A percentile compares a stretch with the other conserved stretches of the same genome.
These are phyloP conservation scores for Drosophila pegasa DNA, from an alignment of 2,888 invertebrate genomes.

Conservation along the genomic window DNA sequence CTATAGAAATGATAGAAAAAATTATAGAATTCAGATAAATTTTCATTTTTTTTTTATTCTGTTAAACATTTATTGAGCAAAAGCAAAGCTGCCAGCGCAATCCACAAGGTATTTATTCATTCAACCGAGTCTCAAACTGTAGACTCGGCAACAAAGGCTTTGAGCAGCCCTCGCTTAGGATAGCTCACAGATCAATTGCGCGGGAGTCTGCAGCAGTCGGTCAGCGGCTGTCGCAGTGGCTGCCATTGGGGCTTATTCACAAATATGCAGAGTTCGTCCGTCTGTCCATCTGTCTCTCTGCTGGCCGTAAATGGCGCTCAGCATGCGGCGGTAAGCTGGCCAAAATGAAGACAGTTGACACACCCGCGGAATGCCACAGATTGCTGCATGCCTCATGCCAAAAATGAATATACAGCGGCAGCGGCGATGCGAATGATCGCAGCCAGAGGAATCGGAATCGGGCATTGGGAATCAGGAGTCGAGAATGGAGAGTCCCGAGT, in stretches of 20 bases:
- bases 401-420: conserved; percentile 15
- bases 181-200: conserved; percentile 23
- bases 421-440: conserved; percentile 39
- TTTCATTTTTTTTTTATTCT: no score
- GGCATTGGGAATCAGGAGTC: background rate
- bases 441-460: background rate
- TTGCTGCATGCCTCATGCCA: conserved; percentile 52
- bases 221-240: conserved; percentile 2
- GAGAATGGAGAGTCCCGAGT: background rate
- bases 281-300: background rate
- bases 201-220: conserved; percentile 47
- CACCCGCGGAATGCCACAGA: conserved; percentile 60
- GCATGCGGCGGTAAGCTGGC: conserved; percentile 41
- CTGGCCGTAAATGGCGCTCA: conserved; percentile 59
- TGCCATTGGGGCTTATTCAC: conserved; percentile 30
- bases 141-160: background rate
- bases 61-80: no score
- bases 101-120: no score
- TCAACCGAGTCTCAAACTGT: no score
- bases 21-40: no score
- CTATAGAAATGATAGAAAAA: no score
- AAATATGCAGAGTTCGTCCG: conserved; percentile 24
- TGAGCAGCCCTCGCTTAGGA: conserved; percentile 17
- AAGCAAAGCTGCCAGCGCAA: no score
- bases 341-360: conserved; percentile 61